Percentiles rank a stretch among this genome's conserved stretches.
Conservation (phyloP, 2,113 vertebrate species). For the Chloropsis hardwickii region DNA sequence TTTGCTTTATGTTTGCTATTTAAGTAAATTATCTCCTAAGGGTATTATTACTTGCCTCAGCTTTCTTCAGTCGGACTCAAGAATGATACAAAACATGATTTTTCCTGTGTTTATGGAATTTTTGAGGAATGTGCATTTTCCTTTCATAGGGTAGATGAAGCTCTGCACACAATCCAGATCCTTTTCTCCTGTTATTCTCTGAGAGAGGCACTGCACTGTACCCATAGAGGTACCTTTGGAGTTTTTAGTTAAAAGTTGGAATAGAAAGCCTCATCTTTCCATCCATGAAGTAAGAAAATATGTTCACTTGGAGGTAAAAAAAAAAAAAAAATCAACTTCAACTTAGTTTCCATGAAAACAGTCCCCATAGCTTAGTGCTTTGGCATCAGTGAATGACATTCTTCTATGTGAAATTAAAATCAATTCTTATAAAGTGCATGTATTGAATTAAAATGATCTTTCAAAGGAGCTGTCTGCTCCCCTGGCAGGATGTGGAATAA, state of each 20-base stretch:
- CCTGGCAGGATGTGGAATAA: not conserved
- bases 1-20: not conserved
- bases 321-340: not conserved
- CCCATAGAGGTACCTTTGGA: not conserved
- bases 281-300: not conserved
- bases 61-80: not conserved
- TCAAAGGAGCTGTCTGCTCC: not conserved
- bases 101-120: not conserved
- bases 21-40: not conserved
- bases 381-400: not conserved
- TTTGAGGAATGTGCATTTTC: not conserved
- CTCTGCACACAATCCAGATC: not conserved
- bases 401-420: not conserved
- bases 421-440: not conserved
- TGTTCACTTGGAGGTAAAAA: not conserved
- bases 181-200: not conserved
- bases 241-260: not conserved
- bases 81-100: not conserved
- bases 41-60: not conserved
- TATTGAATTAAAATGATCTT: constrained; percentile 7
- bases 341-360: not conserved
- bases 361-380: not conserved
- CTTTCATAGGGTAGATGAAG: not conserved
- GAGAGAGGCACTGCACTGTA: not conserved
- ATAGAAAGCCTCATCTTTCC: not conserved